A percentile compares a stretch with the other conserved stretches of the same genome.
Conservation (phyloP, 2,888 invertebrate species). For the Xanthia togata region DNA sequence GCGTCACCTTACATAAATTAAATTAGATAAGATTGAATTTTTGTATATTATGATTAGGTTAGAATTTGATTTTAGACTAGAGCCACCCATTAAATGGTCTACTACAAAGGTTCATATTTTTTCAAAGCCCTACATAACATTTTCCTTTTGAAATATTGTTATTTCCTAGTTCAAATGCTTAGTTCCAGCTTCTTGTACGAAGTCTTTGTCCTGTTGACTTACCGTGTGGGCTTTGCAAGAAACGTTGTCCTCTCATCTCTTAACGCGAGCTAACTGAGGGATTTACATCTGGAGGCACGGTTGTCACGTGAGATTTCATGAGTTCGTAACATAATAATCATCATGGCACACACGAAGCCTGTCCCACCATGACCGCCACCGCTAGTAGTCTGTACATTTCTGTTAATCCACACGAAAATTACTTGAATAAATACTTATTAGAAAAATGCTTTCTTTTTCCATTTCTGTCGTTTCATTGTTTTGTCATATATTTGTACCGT, state of each 20-base stretch:
- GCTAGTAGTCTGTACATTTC: neutral
- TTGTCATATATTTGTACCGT: neutral
- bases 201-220: neutral
- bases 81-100: too few relatives aligned
- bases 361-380: neutral
- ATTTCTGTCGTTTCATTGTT: slow-evolving; percentile 10
- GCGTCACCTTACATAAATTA: too few relatives aligned
- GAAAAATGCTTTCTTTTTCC: neutral
- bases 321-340: neutral
- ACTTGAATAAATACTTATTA: neutral
- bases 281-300: neutral
- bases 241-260: neutral
- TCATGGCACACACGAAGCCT: neutral
- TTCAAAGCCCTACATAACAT: neutral
- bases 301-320: neutral
- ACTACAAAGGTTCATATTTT: neutral
- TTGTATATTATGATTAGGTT: too few relatives aligned
- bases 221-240: neutral
- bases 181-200: neutral
- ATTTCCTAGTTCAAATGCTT: neutral
- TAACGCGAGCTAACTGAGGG: neutral
- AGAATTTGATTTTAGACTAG: too few relatives aligned
- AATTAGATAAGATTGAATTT: too few relatives aligned
- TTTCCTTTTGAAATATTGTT: neutral
- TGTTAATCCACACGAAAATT: neutral